phyloP scores from a whole-genome alignment of 2,888 invertebrate genomes.

The Netelia virgata region DNA sequence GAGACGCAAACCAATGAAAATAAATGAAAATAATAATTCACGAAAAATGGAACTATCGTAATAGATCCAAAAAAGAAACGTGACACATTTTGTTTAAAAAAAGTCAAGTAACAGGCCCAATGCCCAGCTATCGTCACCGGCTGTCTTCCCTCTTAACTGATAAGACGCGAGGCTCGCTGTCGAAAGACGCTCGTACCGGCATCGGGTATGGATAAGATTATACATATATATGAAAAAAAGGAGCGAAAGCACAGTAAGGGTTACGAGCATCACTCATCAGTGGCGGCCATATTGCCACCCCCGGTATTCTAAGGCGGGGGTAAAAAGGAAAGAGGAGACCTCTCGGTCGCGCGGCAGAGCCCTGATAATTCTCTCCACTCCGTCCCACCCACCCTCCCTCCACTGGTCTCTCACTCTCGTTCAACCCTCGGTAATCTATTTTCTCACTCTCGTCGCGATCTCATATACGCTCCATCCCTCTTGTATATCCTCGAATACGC shows the following conservation, averaged over 20 bases:
- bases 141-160: neutral
- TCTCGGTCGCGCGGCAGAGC: slow-evolving; percentile 75
- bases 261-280: slow-evolving; percentile 84
- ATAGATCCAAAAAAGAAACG: neutral
- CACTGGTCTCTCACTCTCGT: slow-evolving; percentile 39
- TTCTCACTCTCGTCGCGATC: slow-evolving; percentile 75
- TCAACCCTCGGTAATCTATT: slow-evolving; percentile 78
- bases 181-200: slow-evolving; percentile 13
- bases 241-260: slow-evolving; percentile 76
- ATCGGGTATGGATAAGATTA: neutral
- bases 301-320: slow-evolving; percentile 56
- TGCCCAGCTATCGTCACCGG: neutral
- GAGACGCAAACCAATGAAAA: neutral
- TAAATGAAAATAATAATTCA: neutral
- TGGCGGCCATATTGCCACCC: slow-evolving; percentile 84
- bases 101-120: neutral
- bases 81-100: neutral
- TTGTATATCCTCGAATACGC: slow-evolving; percentile 60
- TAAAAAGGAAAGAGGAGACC: slow-evolving; percentile 48
- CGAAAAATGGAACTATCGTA: neutral
- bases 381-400: slow-evolving; percentile 45
- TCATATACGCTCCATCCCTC: slow-evolving; percentile 59
- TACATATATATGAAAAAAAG: slow-evolving; percentile 35
- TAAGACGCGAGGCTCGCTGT: slow-evolving; percentile 28
- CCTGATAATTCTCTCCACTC: slow-evolving; percentile 82